These are phyloP conservation scores for Lontra canadensis DNA, from an alignment of 2,113 vertebrate species.

Conservation along the genomic window DNA sequence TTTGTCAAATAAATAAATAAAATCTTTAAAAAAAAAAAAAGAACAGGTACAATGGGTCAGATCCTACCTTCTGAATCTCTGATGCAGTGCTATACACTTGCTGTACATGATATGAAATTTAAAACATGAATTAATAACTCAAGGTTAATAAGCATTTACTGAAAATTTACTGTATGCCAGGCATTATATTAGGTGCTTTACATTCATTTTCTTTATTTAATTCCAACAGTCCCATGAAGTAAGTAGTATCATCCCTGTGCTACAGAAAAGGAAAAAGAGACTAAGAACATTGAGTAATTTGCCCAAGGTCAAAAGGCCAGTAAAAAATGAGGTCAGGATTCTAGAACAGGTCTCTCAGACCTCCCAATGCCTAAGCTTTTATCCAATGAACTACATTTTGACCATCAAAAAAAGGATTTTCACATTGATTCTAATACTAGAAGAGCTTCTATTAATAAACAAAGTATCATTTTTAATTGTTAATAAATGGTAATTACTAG, in stretches of 20 bases:
- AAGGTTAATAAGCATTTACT: slow-evolving; percentile 18
- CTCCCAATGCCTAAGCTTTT: not conserved
- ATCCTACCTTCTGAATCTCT: slow-evolving; percentile 5
- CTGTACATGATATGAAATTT: slow-evolving; percentile 33
- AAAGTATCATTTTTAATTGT: slow-evolving; percentile 15
- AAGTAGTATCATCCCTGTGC: slow-evolving; percentile 13
- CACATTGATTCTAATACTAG: not conserved
- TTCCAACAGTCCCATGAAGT: not conserved
- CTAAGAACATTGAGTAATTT: slow-evolving; percentile 18
- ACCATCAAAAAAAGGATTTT: slow-evolving; percentile 3
- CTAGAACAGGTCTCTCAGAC: not conserved
- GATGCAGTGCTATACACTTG: not conserved
- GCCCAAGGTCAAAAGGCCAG: not conserved
- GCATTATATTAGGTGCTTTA: slow-evolving; percentile 3
- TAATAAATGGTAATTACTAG: slow-evolving; percentile 43
- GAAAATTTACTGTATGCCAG: not conserved
- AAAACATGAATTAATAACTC: slow-evolving; percentile 35
- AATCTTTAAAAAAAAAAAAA: too few species aligned
- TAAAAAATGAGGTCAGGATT: not conserved
- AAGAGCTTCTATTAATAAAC: slow-evolving; percentile 1
- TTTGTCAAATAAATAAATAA: too few species aligned
- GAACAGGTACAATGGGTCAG: not conserved
- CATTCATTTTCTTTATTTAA: slow-evolving; percentile 8
- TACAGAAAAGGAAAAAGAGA: not conserved
- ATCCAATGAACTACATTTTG: not conserved